Percentiles rank a stretch among this genome's conserved stretches.
Conservation (phyloP, 2,888 invertebrate genomes). For the Nemotelus pantherinus region DNA sequence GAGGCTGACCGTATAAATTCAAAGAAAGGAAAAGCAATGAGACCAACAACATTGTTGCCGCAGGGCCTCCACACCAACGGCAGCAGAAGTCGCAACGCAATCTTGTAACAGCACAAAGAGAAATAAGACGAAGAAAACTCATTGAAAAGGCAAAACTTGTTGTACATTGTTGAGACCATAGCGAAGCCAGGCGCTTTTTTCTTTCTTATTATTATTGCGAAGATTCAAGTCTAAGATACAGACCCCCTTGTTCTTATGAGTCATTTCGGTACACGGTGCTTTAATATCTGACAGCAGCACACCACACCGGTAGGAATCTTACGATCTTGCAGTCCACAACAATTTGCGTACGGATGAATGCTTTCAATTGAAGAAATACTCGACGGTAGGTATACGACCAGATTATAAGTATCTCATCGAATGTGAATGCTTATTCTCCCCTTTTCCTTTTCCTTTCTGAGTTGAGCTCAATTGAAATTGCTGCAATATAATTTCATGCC, state of each 20-base stretch:
- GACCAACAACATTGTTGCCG: too few relatives aligned
- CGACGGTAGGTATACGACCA: neutral
- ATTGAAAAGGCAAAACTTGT: neutral
- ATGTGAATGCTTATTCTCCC: neutral
- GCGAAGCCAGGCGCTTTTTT: neutral
- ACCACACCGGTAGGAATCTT: neutral
- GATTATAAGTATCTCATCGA: neutral
- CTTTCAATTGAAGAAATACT: neutral
- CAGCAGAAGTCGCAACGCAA: too few relatives aligned
- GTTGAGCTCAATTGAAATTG: neutral
- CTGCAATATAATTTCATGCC: neutral
- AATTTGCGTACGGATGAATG: neutral
- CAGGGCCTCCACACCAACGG: too few relatives aligned
- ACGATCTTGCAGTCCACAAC: neutral
- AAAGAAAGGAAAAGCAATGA: neutral
- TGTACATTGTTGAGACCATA: neutral
- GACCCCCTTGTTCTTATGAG: neutral
- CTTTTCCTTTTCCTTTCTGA: neutral
- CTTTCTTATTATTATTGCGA: neutral
- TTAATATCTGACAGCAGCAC: too few relatives aligned
- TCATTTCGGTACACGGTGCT: neutral
- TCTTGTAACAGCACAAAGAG: neutral
- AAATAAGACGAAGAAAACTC: neutral
- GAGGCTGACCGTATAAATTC: neutral
- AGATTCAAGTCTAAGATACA: neutral